Conservation (phyloP, 2,113 vertebrate species). For the Alethe castanea region DNA sequence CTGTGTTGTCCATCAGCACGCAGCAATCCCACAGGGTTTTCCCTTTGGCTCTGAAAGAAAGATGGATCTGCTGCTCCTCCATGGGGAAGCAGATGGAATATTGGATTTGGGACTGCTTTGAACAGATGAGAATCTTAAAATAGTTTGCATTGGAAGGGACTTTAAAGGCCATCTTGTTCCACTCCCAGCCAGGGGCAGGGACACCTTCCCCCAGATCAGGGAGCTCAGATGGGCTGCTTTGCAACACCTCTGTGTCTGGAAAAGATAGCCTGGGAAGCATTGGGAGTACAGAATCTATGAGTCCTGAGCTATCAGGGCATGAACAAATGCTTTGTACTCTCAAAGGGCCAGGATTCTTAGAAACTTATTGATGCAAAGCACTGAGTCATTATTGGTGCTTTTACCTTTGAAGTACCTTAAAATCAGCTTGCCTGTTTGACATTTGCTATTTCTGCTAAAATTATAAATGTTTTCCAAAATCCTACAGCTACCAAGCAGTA, state of each 20-base stretch:
- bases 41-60: neutral
- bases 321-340: neutral
- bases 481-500: neutral
- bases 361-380: neutral
- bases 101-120: neutral
- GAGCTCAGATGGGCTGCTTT: neutral
- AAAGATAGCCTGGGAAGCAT: neutral
- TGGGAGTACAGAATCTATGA: neutral
- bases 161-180: neutral
- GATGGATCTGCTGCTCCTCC: neutral
- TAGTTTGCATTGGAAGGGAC: neutral
- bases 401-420: neutral
- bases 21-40: constrained; percentile 7
- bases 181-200: neutral
- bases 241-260: neutral
- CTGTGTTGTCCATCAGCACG: neutral
- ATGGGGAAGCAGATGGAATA: neutral
- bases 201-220: neutral
- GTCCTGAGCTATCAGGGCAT: neutral
- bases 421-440: neutral
- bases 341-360: neutral
- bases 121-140: neutral
- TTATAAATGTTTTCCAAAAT: neutral
- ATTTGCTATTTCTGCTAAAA: neutral
- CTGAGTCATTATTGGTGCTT: neutral